A percentile compares a stretch with the other conserved stretches of the same genome.
Conservation (phyloP, 1,140 invertebrate species). For the Heliconius eleuchia region DNA sequence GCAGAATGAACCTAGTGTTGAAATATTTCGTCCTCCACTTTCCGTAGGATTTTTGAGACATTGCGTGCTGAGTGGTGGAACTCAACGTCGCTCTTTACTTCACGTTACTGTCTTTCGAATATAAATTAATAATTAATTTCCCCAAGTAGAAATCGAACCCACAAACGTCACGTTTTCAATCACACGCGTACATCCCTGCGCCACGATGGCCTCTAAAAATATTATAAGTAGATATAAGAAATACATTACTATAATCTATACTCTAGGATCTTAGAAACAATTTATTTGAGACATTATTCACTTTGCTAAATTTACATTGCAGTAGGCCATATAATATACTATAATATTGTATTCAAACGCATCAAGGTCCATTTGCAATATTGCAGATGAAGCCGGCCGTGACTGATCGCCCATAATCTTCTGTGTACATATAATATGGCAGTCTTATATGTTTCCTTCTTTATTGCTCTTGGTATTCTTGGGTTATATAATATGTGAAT, state of each 20-base stretch:
- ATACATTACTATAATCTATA: not conserved
- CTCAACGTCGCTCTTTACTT: too few relatives aligned
- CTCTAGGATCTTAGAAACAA: not conserved
- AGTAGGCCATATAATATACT: constrained; percentile 24
- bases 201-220: not conserved
- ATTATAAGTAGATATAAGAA: not conserved
- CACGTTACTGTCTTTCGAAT: too few relatives aligned
- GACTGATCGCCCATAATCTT: constrained; percentile 21
- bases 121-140: too few relatives aligned
- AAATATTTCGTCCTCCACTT: too few relatives aligned
- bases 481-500: too few relatives aligned
- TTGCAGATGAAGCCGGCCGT: constrained; percentile 26
- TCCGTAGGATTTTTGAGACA: too few relatives aligned
- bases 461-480: not conserved
- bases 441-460: not conserved
- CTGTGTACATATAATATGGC: not conserved
- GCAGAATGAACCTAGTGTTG: too few relatives aligned
- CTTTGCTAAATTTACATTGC: constrained; percentile 22
- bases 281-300: not conserved
- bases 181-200: too few relatives aligned
- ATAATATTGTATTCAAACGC: constrained; percentile 27
- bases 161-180: too few relatives aligned
- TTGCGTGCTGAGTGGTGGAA: too few relatives aligned
- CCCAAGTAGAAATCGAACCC: too few relatives aligned
- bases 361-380: constrained; percentile 30